Evolutionary conservation across 2,797 vertebrate species (phyloP).

Genomic region (Helicolenus hilgendorfi): DNA sequence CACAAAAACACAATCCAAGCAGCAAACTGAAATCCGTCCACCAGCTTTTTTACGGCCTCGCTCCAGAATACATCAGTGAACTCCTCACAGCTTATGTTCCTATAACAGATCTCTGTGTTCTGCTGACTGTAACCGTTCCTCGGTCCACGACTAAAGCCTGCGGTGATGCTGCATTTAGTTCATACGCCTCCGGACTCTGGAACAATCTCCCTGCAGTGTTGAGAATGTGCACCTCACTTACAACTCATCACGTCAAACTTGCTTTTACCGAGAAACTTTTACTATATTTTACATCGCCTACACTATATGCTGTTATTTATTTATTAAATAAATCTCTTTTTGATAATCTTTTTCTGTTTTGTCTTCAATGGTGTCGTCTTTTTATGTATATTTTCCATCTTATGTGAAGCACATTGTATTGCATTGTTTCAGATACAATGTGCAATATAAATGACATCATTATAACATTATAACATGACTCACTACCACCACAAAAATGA

Average conservation of each 20-base stretch:
- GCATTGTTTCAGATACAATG: neutral
- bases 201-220: neutral
- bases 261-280: neutral
- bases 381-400: neutral
- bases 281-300: neutral
- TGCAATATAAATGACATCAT: neutral
- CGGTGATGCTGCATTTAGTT: neutral
- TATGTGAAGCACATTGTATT: neutral
- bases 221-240: neutral
- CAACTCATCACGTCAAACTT: neutral
- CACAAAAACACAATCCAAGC: neutral
- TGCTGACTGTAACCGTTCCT: neutral
- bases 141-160: neutral
- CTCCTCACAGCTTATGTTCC: neutral
- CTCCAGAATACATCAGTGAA: neutral
- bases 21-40: neutral
- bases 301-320: neutral
- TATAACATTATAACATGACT: neutral
- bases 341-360: too few relatives aligned
- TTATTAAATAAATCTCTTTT: neutral
- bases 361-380: neutral
- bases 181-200: neutral
- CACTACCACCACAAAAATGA: neutral
- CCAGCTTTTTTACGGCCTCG: rapidly evolving
- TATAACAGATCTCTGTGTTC: too few relatives aligned